Evolutionary conservation across 2,888 invertebrate species (phyloP).

Genomic region (Dilophus febrilis): DNA sequence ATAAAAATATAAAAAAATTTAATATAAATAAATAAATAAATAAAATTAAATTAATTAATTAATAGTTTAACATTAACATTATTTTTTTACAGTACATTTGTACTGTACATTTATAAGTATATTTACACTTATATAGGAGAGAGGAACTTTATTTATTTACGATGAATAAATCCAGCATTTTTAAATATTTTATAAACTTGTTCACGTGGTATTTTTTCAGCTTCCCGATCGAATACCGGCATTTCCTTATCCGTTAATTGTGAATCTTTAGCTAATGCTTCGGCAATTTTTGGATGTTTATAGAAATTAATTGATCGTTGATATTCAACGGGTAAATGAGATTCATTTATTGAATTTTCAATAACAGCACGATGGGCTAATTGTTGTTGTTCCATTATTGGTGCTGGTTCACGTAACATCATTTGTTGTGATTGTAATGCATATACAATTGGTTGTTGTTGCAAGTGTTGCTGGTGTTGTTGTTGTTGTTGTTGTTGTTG

Average conservation of each 20-base stretch:
- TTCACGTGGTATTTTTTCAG: constrained; percentile 62
- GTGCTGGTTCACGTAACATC: constrained; percentile 16
- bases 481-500: too few species aligned
- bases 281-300: constrained; percentile 56
- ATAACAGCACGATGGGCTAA: constrained; percentile 55
- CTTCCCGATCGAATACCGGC: constrained; percentile 59
- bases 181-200: constrained; percentile 59
- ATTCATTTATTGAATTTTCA: constrained; percentile 50
- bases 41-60: too few species aligned
- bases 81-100: too few species aligned
- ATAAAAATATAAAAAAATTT: too few species aligned
- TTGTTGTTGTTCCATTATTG: background rate
- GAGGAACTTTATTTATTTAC: too few species aligned
- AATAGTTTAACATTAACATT: too few species aligned
- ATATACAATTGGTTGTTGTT: constrained; percentile 6
- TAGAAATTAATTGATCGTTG: constrained; percentile 44
- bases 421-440: constrained; percentile 3
- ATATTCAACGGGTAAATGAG: constrained; percentile 50
- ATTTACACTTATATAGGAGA: too few species aligned
- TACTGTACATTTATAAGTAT: too few species aligned
- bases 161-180: constrained; percentile 44
- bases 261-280: constrained; percentile 57
- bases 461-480: background rate
- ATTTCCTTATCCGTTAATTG: constrained; percentile 63
- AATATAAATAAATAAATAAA: too few species aligned